Evolutionary conservation across 2,888 invertebrate species (phyloP), one percentile per base, ranked within the genome.

Genomic region (Monopis laevigella): DNA sequence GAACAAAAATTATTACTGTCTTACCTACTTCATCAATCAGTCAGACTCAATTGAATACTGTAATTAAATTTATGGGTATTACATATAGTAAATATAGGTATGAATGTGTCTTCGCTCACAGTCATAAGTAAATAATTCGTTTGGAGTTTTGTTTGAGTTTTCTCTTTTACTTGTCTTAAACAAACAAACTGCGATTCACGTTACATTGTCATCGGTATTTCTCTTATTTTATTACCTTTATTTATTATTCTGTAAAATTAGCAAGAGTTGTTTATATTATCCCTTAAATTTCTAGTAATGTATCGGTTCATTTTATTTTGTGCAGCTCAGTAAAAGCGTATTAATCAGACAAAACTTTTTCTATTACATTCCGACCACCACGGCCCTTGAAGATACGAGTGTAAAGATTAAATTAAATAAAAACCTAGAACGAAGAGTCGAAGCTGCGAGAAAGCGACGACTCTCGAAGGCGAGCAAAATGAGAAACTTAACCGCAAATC

Each of bases 341-440:
- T 75, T 75, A 74, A 77, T 66, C 66, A 58, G 73, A 75, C 73
- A 72, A 70, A 73, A 73, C 65, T 73, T 73, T 74, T 66, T 64
- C 67, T 65, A 68, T 72, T 73, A 69, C 66, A 64, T 63, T 67
- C 60, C 53, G 52, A 59, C 58, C 56, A n/a, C n/a, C n/a, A n/a
- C n/a, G n/a, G n/a, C n/a, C n/a, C n/a, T 59, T 55, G 52, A 51
- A 50, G 51, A 51, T 56, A 47, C 48, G 46, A 47, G 41, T 45
- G 45, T 56, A 58, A 52, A 63, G 63, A 65, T 65, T 65, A 65
- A 67, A 71, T 66, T 65, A 65, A 68, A 65, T 63, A 65, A 63
- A 61, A 59, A 58, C 54, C 10, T 24, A 28, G 32, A 55, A 55
- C 53, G 54, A 58, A 59, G 53, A 51, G 54, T 48, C 48, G 51